Base-by-base conservation (phyloP, 2,888 invertebrate genomes). In the Nomada ruficornis region DNA sequence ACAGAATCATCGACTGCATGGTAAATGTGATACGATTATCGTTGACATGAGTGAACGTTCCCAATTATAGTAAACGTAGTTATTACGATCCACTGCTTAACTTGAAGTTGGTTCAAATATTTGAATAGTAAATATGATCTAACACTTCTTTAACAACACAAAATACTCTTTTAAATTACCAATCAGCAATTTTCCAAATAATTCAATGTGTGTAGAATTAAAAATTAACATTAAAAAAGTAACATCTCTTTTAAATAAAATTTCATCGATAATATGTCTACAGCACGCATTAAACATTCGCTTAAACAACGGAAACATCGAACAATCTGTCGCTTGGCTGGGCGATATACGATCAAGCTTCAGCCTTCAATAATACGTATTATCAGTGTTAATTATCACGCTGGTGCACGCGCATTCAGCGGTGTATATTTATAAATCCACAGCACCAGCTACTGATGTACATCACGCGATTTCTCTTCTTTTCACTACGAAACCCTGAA, bases 331-430 rank as follows among this genome's bases (percentile, higher is more conserved):
- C 65, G 59, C 52, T 18, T 47, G 50, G 23, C 42, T 47, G 54
- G 18, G 29, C 55, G 29, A 72, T 29, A 44, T 23, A 26, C 73
- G 55, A 65, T 77, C 64, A 36, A 42, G 59, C 42, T 47, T 57
- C 29, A 55, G 29, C 52, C 44, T 36, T 54, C 79, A 64, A 59
- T 69, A 44, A 55, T 64, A 81, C 68, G 79, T 63, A 79, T 79
- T 73, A 81, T 79, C 55, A 36, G 18, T 26, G 63, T 73, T 81
- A 79, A 79, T 73, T 73, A 73, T 73, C 80, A 57, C 70, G 60
- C 54, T 26, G 3, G 23, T 63, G 23, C 23, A 55, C 62, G 74
- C 36, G 23, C 20, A 18, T 54, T 52, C 64, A 10, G 47, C 47
- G 63, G 62, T 74, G 62, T 74, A 54, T 73, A 78, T 75, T 75